phyloP scores from a whole-genome alignment of 2,888 invertebrate genomes.

The Amphipyra berbera region DNA sequence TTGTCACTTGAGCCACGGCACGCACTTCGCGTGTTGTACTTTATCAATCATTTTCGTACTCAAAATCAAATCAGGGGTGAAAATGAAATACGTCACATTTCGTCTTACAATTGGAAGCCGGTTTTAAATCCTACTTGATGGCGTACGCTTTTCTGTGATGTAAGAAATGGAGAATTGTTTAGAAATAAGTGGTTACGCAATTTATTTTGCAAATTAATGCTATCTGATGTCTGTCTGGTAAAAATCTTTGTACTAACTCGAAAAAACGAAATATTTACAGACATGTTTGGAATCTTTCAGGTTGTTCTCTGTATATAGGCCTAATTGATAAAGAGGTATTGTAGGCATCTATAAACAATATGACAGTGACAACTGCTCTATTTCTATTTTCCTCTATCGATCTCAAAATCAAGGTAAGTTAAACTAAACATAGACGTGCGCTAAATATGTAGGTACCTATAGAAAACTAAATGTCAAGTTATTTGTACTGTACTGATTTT shows the following conservation, averaged over 20 bases:
- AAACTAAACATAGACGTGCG: neutral
- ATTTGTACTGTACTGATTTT: too few relatives aligned
- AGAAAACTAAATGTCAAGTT: neutral
- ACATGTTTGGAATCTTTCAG: too few relatives aligned
- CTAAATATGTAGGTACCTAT: too few relatives aligned
- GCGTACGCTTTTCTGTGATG: conserved; percentile 12
- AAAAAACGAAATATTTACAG: too few relatives aligned
- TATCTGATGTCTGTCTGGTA: neutral
- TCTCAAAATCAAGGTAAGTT: neutral
- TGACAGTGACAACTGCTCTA: neutral
- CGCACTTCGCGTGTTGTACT: conserved; percentile 62
- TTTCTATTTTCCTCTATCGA: conserved; percentile 4
- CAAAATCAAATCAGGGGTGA: conserved; percentile 79
- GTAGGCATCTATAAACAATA: neutral
- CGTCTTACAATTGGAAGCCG: conserved; percentile 51
- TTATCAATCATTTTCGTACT: conserved; percentile 76
- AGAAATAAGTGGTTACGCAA: neutral
- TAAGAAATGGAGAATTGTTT: neutral
- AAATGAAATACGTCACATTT: conserved; percentile 72
- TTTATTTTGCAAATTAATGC: neutral
- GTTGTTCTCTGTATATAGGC: too few relatives aligned
- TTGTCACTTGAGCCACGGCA: conserved; percentile 58
- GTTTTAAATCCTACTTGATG: conserved; percentile 33
- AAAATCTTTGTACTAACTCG: too few relatives aligned
- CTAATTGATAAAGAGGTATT: neutral